Evolutionary conservation across 2,113 vertebrate genomes (phyloP), one percentile per base, ranked within the genome.

Genomic region (Lamprologus speciosus): DNA sequence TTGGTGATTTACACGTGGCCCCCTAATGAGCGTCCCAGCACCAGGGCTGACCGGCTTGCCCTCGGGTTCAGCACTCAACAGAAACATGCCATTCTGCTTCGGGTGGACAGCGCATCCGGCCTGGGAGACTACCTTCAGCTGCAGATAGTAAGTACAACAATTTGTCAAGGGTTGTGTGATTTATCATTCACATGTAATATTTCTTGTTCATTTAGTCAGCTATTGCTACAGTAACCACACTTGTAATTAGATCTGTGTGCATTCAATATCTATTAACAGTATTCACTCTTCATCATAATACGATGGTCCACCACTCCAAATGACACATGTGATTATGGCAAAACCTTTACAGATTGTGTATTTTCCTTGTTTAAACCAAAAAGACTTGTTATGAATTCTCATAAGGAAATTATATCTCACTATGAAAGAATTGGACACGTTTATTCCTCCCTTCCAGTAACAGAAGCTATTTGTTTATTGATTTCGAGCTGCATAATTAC

Each of bases 41-140:
- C 99, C 8, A 96, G 99, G 42, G 98, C 98, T 2, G 99, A 99
- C 97, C 97, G 99, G 79, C 97, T 99, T 88, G 98, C 99, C 14
- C 97, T 99, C 87, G 99, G 99, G 57, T 99, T 99, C 96, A 99
- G 98, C 94, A 99, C 98, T 28, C 98, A 99, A 91, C 98, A 98
- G 88, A 99, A 99, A 89, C 97, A 99, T 83, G 98, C 99, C 4
- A 95, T 98, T 23, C 94, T 99, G 95, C 98, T 99, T 31, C 95
- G 99, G 53, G 99, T 99, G 96, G 98, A 99, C 97, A 99, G 99
- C 86, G 98, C 99, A 10, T 97, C 97, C 26, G 98, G 98, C 82
- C 97, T 99, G 5, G 99, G 98, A 92, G 99, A 99, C 95, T 99
- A 99, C 96, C 95, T 99, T 88, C 98, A 99, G 95, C 97, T 99